Base-by-base conservation (phyloP, 2,797 vertebrate genomes). In the Botia kubotai region DNA sequence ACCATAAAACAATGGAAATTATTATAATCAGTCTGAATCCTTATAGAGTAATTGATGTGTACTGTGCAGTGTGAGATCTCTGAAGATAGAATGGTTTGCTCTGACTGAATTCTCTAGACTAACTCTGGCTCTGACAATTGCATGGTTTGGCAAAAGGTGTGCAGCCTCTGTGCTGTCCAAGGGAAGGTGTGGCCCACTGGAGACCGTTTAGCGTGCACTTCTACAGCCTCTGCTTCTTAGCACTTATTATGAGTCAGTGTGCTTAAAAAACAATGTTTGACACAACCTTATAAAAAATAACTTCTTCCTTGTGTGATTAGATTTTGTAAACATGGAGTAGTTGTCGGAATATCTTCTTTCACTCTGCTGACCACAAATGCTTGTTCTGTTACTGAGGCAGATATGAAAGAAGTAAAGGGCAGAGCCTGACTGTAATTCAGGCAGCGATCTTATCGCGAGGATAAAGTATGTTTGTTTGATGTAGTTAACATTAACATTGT, bases 241-340 rank as follows among this genome's bases (percentile, higher is more conserved):
- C 83, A 39, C 60, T 69, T n/a, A 76, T 81, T 71, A 55, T 76
- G 46, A 72, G 36, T 69, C 52, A 12, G 48, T 72, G 36, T 23
- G 46, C n/a, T 71, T 39, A 52, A 72, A 78, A 68, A 65, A 77
- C 65, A 50, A 70, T 68, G 26, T 65, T 79, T 81, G 71, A 72
- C 79, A 53, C 62, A 10, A 1, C 12, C 26, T 17, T 55, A 33
- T 36, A 46, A 74, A 29, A 75, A 78, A 72, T 77, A 78, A 78
- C 66, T 50, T 80, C 29, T 62, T 81, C 69, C 58, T 75, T 71
- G 76, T 26, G 8, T 78, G 80, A 85, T 85, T 81, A 53, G 58
- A 21, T 72, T 46, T 58, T 71, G 75, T 83, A 83, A 85, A 83
- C 58, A 78, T 23, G 29, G 21, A 11, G 62, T 57, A 36, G 66